Percentiles rank a stretch among this genome's conserved stretches.
These are phyloP conservation scores for Agrilus mali DNA, from an alignment of 2,888 invertebrate genomes.

Conservation along the genomic window DNA sequence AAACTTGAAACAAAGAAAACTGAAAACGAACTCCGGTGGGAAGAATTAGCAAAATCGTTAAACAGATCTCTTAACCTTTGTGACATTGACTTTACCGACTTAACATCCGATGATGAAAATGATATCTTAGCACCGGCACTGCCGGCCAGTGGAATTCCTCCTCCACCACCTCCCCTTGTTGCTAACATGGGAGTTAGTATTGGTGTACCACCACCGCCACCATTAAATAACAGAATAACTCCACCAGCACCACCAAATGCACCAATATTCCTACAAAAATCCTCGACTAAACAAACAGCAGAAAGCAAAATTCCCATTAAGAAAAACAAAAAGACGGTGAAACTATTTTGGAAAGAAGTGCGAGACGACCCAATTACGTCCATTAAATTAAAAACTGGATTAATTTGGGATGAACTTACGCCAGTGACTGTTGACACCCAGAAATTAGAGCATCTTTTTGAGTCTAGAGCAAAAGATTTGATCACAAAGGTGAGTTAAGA, in stretches of 20 bases:
- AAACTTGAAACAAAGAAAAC: conserved; percentile 64
- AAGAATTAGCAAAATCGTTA: conserved; percentile 52
- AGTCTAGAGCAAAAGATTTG: conserved; percentile 90
- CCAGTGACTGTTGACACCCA: conserved; percentile 79
- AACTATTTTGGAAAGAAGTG: conserved; percentile 96
- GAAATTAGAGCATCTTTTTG: conserved; percentile 92
- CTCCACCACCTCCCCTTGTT: conserved; percentile 66
- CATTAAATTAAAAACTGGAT: conserved; percentile 41
- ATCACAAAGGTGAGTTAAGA: conserved; percentile 68
- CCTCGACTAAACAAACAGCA: conserved; percentile 16
- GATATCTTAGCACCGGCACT: conserved; percentile 59
- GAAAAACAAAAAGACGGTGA: conserved; percentile 93
- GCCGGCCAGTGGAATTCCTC: conserved; percentile 54
- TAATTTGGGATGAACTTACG: conserved; percentile 86
- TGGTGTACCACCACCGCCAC: conserved; percentile 41
- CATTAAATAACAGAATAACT: conserved; percentile 32
- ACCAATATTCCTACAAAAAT: conserved; percentile 33
- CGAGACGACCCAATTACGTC: conserved; percentile 63
- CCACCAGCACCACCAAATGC: conserved; percentile 36
- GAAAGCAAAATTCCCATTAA: conserved; percentile 44
- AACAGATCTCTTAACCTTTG: conserved; percentile 70
- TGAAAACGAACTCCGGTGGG: conserved; percentile 93
- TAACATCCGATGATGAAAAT: conserved; percentile 78
- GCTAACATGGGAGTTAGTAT: conserved; percentile 17
- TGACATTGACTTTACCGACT: conserved; percentile 93